phyloP scores from a whole-genome alignment of 2,888 invertebrate species.

The Phoronis australis region DNA sequence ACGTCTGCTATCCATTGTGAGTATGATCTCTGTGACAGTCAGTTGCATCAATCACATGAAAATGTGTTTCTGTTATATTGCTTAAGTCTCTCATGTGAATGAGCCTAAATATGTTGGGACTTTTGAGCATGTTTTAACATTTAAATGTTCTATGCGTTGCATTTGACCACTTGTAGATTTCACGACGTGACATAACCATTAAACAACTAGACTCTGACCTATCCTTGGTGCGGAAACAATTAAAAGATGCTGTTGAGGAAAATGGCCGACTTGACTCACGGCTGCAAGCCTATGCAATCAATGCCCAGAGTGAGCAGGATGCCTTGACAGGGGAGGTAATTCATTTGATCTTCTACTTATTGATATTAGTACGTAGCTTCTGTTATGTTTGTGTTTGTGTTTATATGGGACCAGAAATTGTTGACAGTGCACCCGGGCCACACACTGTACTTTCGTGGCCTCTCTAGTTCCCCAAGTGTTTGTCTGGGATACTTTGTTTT shows the following conservation, averaged over 20 bases:
- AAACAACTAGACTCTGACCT: constrained; percentile 43
- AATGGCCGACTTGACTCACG: constrained; percentile 47
- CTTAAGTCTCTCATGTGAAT: not conserved
- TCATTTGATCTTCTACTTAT: not conserved
- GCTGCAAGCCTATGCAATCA: constrained; percentile 46
- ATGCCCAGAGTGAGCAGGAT: constrained; percentile 49
- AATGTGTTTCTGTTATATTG: not conserved
- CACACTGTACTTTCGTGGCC: no score
- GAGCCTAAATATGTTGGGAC: not conserved
- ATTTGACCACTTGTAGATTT: constrained; percentile 25
- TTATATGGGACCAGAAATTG: no score
- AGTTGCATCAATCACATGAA: no score
- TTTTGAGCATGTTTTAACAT: not conserved
- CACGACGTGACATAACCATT: constrained; percentile 39
- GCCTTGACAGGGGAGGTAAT: constrained; percentile 42
- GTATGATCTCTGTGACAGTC: no score
- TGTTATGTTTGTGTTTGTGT: no score
- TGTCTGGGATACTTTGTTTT: no score
- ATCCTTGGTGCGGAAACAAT: constrained; percentile 31
- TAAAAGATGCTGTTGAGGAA: constrained; percentile 44
- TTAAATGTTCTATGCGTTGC: not conserved
- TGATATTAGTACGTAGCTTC: no score
- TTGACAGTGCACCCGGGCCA: no score
- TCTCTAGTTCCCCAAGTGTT: no score
- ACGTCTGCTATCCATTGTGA: no score